Evolutionary conservation across 2,113 vertebrate species (phyloP).

Genomic region (Potamarius usumacintae): DNA sequence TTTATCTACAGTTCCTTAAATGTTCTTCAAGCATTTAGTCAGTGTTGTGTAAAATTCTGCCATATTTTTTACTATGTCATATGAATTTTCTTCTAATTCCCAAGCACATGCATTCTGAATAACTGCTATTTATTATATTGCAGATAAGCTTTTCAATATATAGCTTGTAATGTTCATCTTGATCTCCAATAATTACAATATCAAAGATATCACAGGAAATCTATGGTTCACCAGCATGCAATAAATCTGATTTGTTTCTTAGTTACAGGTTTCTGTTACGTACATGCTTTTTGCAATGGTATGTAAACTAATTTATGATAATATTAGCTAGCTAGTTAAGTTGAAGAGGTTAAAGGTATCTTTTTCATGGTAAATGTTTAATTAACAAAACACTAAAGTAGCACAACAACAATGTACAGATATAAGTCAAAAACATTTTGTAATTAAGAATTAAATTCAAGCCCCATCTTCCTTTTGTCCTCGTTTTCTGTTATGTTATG

Average conservation of each 20-base stretch:
- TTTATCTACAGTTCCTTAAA: neutral
- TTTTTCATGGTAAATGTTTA: neutral
- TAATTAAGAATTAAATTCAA: neutral
- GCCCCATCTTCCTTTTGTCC: neutral
- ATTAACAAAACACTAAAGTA: neutral
- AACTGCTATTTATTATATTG: neutral
- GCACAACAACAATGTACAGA: neutral
- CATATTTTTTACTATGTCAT: neutral
- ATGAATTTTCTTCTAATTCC: neutral
- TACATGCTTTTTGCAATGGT: neutral
- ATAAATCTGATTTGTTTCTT: neutral
- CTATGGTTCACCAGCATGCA: neutral
- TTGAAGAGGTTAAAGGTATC: neutral
- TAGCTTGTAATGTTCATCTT: neutral
- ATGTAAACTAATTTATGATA: neutral
- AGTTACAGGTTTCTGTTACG: neutral
- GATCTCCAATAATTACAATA: neutral
- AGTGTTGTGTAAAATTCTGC: neutral
- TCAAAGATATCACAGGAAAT: neutral
- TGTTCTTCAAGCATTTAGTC: neutral
- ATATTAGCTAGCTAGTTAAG: neutral
- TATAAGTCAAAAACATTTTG: neutral
- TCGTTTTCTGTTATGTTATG: neutral
- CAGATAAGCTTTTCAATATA: neutral
- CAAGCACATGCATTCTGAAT: neutral